These are phyloP conservation scores for Chaetophractus vellerosus DNA, from an alignment of 2,797 vertebrate species.

Conservation along the genomic window DNA sequence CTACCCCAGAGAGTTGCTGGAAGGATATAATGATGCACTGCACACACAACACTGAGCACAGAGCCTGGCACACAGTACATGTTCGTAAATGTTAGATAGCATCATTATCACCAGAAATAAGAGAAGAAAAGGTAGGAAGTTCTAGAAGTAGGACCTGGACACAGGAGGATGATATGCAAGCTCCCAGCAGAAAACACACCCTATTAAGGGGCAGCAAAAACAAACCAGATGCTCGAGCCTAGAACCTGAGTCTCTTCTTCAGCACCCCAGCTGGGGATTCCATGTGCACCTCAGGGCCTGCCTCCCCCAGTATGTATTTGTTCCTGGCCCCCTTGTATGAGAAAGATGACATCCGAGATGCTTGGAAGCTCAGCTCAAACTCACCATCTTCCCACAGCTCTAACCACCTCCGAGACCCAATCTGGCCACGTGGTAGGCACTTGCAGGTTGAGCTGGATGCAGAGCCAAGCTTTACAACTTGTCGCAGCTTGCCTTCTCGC, in stretches of 20 bases:
- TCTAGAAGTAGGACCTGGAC: background rate
- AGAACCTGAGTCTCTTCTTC: background rate
- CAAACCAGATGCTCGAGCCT: background rate
- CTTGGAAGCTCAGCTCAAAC: background rate
- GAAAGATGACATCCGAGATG: background rate
- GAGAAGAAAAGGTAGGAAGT: background rate
- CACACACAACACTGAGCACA: background rate
- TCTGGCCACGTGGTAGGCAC: fast-evolving
- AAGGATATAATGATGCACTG: background rate
- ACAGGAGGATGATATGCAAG: background rate
- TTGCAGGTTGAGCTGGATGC: background rate
- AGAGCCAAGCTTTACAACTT: background rate
- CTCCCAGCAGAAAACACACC: background rate
- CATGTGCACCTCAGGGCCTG: background rate
- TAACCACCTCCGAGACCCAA: background rate
- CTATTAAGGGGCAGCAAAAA: background rate
- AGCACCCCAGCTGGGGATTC: background rate
- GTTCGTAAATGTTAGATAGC: background rate
- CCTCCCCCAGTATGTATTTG: background rate
- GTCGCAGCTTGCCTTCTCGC: background rate
- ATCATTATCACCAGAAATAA: background rate
- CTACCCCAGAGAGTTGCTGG: background rate
- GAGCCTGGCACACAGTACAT: background rate
- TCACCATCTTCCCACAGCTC: fast-evolving
- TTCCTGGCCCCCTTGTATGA: background rate